Base-by-base conservation (phyloP, 2,113 vertebrate genomes). In the Rhinogobius similis region DNA sequence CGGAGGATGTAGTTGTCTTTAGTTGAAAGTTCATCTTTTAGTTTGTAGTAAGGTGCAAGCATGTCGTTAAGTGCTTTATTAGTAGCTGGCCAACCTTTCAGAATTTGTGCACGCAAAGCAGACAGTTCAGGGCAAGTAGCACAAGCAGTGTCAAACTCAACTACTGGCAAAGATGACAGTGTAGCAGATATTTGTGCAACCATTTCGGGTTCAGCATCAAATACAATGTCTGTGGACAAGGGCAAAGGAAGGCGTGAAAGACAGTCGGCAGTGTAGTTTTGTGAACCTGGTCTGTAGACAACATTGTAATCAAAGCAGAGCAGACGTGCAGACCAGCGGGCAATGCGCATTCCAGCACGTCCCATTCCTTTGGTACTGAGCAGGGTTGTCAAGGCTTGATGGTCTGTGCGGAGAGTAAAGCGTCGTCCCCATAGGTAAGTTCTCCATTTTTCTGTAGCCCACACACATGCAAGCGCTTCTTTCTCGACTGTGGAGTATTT, bases 351-450 rank as follows among this genome's bases (percentile, higher is more conserved):
- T 21, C 67, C 24, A 46, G 67, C 67, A 59, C 56, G 26, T 4
- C 41, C 36, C 0, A 24, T 44, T 8, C 61, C 3, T 65, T 56
- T 52, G 10, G 50, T 11, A 23, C n/a, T 52, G 29, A 72, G 70
- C 12, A 65, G 13, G 9, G 62, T 72, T n/a, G 62, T 72, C 0
- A 65, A 7, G 0, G 70, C 62, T 11, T 72, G 48, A 46, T 74
- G 65, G 20, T 74, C 58, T 3, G 46, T 63, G 1, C 4, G 16
- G 0, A 74, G 13, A 4, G 59, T 64, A 7, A 64, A 75, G 1
- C 7, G n/a, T n/a, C 50, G 50, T 52, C n/a, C 50, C 50, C 20
- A 50, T n/a, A n/a, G n/a, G n/a, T n/a, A n/a, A 2, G 46, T n/a
- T 21, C 46, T 50, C n/a, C 46, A 50, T 50, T 21, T 50, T 50